Percentiles rank a stretch among this genome's conserved stretches.
phyloP scores from a whole-genome alignment of 2,888 invertebrate genomes.

The Eupithecia tripunctaria region DNA sequence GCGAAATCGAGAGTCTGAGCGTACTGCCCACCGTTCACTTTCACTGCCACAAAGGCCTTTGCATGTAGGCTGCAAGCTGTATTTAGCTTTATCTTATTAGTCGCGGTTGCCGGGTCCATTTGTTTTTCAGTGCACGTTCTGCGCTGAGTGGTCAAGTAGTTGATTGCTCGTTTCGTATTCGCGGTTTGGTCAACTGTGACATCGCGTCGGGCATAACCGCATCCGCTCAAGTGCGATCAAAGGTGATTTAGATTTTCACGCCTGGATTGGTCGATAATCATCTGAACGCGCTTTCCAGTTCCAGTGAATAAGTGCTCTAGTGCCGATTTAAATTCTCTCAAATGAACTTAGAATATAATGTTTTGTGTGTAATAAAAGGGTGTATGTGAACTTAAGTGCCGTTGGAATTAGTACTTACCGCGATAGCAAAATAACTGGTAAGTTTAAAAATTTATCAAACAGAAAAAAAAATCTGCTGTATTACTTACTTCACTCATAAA shows the following conservation, averaged over 20 bases:
- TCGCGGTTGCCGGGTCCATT: constrained; percentile 48
- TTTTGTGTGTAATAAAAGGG: constrained; percentile 12
- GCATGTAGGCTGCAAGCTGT: constrained; percentile 37
- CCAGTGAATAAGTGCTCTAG: constrained; percentile 19
- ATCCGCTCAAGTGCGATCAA: constrained; percentile 34
- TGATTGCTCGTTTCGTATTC: constrained; percentile 37
- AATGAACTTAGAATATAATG: too few species aligned
- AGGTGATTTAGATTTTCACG: constrained; percentile 38
- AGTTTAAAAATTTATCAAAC: background rate
- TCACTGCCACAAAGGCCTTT: constrained; percentile 61
- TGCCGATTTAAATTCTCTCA: too few species aligned
- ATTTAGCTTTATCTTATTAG: constrained; percentile 64
- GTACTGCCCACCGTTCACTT: constrained; percentile 61
- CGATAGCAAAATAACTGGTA: constrained; percentile 7
- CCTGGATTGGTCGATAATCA: constrained; percentile 31
- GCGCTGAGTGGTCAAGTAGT: constrained; percentile 37
- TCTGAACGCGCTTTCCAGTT: constrained; percentile 36
- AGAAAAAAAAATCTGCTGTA: background rate
- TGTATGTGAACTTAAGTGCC: constrained; percentile 16
- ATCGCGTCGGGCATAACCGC: constrained; percentile 31
- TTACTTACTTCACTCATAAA: background rate
- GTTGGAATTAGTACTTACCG: constrained; percentile 1
- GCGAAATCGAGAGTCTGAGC: constrained; percentile 70
- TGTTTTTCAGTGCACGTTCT: constrained; percentile 54
- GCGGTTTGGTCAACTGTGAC: constrained; percentile 34